Evolutionary conservation across 1,140 invertebrate genomes (phyloP).

Genomic region (Homarus americanus): DNA sequence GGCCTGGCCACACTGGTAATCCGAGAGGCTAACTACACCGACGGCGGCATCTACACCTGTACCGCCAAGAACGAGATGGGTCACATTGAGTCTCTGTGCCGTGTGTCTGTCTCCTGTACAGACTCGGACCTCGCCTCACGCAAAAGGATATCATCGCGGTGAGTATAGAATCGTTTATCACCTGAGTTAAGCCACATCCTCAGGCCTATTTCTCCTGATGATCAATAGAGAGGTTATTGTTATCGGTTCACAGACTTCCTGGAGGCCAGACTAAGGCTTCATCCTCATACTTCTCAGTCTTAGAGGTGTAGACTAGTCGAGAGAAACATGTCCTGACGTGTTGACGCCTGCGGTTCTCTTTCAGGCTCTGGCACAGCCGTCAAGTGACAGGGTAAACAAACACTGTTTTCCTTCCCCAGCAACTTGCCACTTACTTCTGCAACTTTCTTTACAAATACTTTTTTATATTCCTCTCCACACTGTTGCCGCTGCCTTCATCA

Average conservation of each 20-base stretch:
- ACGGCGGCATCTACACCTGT: conserved; percentile 92
- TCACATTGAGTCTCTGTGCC: conserved; percentile 85
- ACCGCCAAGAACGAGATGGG: conserved; percentile 92
- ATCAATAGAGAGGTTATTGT: no score
- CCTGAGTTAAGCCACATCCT: no score
- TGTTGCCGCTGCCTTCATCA: no score
- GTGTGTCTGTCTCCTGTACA: conserved; percentile 81
- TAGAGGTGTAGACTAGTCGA: no score
- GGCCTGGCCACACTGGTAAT: conserved; percentile 88
- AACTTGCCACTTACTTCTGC: background rate
- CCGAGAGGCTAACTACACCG: conserved; percentile 82
- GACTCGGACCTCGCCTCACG: conserved; percentile 43
- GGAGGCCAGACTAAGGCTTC: no score
- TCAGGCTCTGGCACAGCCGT: background rate
- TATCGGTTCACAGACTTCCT: no score
- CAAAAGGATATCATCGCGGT: conserved; percentile 20
- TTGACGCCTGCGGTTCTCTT: background rate
- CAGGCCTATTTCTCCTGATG: no score
- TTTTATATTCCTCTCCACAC: no score
- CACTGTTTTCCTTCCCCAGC: background rate
- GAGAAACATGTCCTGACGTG: background rate
- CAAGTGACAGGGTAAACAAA: background rate
- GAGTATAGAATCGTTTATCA: background rate
- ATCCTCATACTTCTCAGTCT: no score
- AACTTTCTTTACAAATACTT: background rate